Evolutionary conservation across 2,797 vertebrate genomes (phyloP).

Genomic region (Caiman crocodilus): DNA sequence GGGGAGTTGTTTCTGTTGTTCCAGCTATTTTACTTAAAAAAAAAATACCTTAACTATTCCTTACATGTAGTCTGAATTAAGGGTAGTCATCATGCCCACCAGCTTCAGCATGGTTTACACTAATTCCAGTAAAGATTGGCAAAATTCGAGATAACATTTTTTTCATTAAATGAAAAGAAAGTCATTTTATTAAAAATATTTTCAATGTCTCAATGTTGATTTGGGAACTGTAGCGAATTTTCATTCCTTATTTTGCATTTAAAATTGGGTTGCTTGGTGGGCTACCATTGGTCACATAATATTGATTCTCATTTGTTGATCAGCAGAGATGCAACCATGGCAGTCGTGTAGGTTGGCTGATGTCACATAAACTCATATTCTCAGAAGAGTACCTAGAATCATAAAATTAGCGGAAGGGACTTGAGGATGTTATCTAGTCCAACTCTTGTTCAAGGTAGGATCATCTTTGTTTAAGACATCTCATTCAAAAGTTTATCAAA

Average conservation of each 20-base stretch:
- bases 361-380: background rate
- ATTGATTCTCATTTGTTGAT: background rate
- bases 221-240: background rate
- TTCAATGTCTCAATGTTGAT: background rate
- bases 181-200: background rate
- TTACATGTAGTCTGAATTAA: background rate
- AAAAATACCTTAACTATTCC: background rate
- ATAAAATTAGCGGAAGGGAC: no score
- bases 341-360: background rate
- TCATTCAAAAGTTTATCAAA: no score
- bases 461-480: no score
- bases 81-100: background rate
- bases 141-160: background rate
- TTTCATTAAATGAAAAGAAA: background rate
- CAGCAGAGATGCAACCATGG: background rate
- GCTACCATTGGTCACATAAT: background rate
- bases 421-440: no score
- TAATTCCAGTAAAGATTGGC: background rate
- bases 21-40: background rate
- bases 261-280: background rate
- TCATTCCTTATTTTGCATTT: fast-evolving
- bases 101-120: background rate
- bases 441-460: no score
- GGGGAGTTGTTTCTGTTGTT: background rate
- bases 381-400: fast-evolving